phyloP scores from a whole-genome alignment of 1,140 invertebrate genomes.

The Mactra quadrangularis region DNA sequence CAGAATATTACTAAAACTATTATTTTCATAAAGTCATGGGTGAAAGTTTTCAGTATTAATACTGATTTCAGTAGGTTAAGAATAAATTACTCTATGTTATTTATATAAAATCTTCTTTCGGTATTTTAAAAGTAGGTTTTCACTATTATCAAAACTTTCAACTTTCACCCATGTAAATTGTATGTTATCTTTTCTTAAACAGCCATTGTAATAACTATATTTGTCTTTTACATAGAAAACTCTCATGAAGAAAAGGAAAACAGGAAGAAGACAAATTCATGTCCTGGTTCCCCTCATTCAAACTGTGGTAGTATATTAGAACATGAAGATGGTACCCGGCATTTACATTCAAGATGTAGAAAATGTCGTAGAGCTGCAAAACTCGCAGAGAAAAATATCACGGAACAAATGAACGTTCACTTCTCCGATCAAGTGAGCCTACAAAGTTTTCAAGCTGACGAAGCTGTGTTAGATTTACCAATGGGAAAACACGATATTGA shows the following conservation, averaged over 20 bases:
- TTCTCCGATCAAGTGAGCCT: constrained; percentile 71
- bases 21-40: no score
- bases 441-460: constrained; percentile 68
- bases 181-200: no score
- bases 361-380: constrained; percentile 57
- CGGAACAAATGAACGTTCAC: constrained; percentile 69
- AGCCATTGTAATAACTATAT: no score
- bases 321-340: constrained; percentile 53
- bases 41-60: no score
- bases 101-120: no score
- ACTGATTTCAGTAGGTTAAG: no score
- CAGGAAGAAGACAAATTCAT: constrained; percentile 59
- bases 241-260: constrained; percentile 48
- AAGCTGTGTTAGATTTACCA: constrained; percentile 58
- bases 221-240: constrained; percentile 4
- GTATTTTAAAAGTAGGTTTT: no score
- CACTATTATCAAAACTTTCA: no score
- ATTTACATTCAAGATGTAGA: constrained; percentile 39
- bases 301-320: constrained; percentile 66
- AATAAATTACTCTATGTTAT: no score
- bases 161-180: no score
- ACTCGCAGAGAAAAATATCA: constrained; percentile 49
- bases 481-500: constrained; percentile 60
- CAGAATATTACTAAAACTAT: no score
- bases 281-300: constrained; percentile 73